Conservation (phyloP, 2,113 vertebrate species). For the Nibea albiflora region DNA sequence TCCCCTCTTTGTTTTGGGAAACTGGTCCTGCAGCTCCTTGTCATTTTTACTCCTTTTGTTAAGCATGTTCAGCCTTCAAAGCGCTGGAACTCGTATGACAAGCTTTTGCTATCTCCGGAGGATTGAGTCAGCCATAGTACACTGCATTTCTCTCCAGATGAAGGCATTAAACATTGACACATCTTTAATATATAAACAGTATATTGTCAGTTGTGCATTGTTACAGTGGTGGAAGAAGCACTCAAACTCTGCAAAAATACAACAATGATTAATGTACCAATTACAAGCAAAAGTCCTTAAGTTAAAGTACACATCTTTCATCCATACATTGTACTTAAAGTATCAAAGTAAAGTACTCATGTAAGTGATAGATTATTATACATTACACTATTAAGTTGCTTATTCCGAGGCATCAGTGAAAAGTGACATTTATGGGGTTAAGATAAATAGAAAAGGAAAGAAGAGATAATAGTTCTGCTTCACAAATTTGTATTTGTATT, state of each 20-base stretch:
- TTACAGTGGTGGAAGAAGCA: neutral
- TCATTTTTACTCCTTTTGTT: conserved; percentile 60
- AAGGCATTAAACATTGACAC: neutral
- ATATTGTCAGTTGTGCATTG: neutral
- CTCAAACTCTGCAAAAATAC: neutral
- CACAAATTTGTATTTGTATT: no score
- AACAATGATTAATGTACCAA: neutral
- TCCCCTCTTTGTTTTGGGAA: conserved; percentile 62
- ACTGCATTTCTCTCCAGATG: neutral
- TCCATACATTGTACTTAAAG: neutral
- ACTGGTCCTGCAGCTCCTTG: conserved; percentile 67
- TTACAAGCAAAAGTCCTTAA: neutral
- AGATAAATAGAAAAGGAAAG: no score
- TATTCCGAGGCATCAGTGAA: neutral
- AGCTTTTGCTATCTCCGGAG: conserved; percentile 47
- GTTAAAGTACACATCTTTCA: neutral
- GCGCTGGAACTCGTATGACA: conserved; percentile 66
- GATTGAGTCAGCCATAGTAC: conserved; percentile 1
- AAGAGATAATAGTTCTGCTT: no score
- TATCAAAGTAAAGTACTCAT: neutral
- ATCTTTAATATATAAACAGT: neutral
- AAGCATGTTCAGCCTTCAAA: conserved; percentile 14
- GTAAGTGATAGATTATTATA: neutral
- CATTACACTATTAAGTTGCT: neutral
- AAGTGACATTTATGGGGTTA: no score